phyloP scores from a whole-genome alignment of 1,140 invertebrate species.

The Atta texana region DNA sequence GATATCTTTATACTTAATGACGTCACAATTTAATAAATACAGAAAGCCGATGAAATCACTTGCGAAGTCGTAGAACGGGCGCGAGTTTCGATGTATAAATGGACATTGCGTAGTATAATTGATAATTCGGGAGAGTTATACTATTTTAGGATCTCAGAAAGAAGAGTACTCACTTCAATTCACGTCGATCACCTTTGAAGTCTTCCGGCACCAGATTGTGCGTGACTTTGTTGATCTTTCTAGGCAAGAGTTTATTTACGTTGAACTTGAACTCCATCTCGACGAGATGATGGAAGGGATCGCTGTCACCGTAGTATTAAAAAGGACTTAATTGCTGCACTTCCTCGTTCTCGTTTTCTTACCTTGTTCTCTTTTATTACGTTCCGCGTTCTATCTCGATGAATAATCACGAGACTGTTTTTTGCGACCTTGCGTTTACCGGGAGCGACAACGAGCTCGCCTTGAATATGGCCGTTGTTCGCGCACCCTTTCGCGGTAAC shows the following conservation, averaged over 20 bases:
- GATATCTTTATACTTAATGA: not conserved
- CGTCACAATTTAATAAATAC: not conserved
- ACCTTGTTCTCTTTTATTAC: not conserved
- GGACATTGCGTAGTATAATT: not conserved
- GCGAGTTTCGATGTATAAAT: constrained; percentile 9
- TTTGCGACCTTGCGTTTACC: constrained; percentile 30
- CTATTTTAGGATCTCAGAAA: not conserved
- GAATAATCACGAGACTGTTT: constrained; percentile 28
- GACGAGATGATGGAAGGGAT: not conserved
- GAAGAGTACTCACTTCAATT: constrained; percentile 86
- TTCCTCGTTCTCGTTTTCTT: constrained; percentile 11
- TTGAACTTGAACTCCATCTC: constrained; percentile 89
- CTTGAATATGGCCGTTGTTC: constrained; percentile 73
- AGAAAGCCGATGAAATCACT: not conserved
- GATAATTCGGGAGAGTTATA: not conserved
- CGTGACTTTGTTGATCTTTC: constrained; percentile 88
- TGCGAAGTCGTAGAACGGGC: not conserved
- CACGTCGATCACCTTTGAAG: constrained; percentile 88
- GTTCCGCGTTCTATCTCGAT: not conserved
- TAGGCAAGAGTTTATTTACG: constrained; percentile 87
- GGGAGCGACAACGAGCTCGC: constrained; percentile 31
- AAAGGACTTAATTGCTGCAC: not conserved
- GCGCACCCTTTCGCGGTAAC: constrained; percentile 68
- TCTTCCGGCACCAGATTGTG: constrained; percentile 88
- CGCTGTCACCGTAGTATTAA: not conserved